Base-by-base conservation (phyloP, 2,113 vertebrate genomes). In the Oncorhynchus mykiss region DNA sequence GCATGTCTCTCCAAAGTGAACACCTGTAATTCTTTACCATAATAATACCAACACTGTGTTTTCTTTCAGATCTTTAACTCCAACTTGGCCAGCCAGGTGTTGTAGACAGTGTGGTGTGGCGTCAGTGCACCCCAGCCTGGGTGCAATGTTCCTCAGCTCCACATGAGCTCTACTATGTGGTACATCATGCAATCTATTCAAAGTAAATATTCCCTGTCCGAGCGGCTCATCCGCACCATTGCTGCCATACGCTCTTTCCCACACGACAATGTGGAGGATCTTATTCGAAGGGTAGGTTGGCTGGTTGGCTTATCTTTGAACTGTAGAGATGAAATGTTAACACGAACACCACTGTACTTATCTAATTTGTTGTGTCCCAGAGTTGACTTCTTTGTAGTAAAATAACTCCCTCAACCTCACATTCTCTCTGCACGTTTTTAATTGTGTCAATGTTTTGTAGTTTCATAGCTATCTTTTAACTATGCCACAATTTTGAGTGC, bases 111-210 rank as follows among this genome's bases (percentile, higher is more conserved):
- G 80, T 74, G 70, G 72, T 67, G 20, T 69, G 78, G 82, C 51
- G 80, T 84, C 91, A 54, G 51, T 54, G 51, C 51, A 88, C 90
- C 91, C 86, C 76, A 25, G 73, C 82, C 73, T 2, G 90, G 93
- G 93, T 94, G 93, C 90, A 82, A 94, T 94, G 93, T 82, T 89
- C 87, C 84, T 92, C 89, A 75, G 87, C 86, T 86, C 90, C 91
- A 88, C 86, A 94, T 95, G 94, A 95, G 93, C 90, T 94, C 93
- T 91, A 94, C 90, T 89, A 93, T 94, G 93, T 93, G 92, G 93
- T 97, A 96, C 93, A 95, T 96, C 89, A 99, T 99, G 97, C 96
- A 97, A 93, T 96, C 95, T 92, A 95, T 97, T 92, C 96, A 98
- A 86, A 98, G 96, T 93, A 99, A 98, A 89, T 97, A 96, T 86